Evolutionary conservation across 1,140 invertebrate species (phyloP).

Genomic region (Physella acuta): DNA sequence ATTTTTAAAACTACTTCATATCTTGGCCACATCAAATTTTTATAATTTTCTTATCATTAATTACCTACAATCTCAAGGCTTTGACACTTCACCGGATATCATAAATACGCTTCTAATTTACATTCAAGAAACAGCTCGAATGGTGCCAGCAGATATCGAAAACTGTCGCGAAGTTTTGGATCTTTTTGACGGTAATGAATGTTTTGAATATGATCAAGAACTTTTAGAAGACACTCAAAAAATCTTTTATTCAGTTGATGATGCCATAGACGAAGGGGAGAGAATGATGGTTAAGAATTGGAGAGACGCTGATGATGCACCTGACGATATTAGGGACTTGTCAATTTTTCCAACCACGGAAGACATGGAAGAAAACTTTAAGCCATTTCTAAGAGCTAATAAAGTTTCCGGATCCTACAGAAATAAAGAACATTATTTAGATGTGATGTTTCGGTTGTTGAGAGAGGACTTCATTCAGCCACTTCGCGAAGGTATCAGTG

Average conservation of each 20-base stretch:
- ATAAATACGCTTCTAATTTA: neutral
- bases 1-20: neutral
- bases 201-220: neutral
- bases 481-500: slow-evolving; percentile 54
- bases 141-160: neutral
- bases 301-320: slow-evolving; percentile 33
- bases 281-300: neutral
- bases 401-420: slow-evolving; percentile 67
- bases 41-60: neutral
- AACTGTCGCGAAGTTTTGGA: neutral
- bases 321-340: slow-evolving; percentile 52
- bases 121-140: neutral
- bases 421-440: slow-evolving; percentile 70
- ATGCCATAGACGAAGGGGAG: neutral
- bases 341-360: slow-evolving; percentile 44
- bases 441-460: slow-evolving; percentile 75
- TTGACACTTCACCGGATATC: neutral
- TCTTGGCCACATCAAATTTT: neutral
- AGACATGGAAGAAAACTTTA: slow-evolving; percentile 42
- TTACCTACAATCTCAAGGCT: no score
- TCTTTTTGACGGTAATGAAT: no score
- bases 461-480: slow-evolving; percentile 69
- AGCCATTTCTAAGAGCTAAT: slow-evolving; percentile 64
- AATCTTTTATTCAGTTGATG: neutral
- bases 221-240: neutral